Base-by-base conservation (phyloP, 1,140 invertebrate species). In the Drosophila novamexicana region DNA sequence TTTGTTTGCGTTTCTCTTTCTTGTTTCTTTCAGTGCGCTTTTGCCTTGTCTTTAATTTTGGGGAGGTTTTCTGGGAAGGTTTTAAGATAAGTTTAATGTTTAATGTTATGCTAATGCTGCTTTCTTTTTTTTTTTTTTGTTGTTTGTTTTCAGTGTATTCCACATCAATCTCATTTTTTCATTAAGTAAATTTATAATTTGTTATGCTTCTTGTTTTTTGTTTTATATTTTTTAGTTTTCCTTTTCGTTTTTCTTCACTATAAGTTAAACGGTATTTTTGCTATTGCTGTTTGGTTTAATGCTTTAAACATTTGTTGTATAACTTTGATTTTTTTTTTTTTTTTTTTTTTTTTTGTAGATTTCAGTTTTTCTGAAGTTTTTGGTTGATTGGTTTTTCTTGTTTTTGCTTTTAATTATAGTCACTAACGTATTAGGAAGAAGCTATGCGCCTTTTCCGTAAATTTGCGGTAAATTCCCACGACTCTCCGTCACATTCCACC, bases 401-500 rank as follows among this genome's bases (percentile, higher is more conserved):
- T 57, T 64, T 37, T 36, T 53, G 70, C 64, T 77, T 66, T 81
- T 75, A 77, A 85, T 84, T 75, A 74, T 89, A 89, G 83, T 83
- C 84, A 91, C 90, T 92, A 92, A 92, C 91, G 91, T 91, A 92
- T 67, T 65, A 91, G 82, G 79, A 91, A 90, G 79, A 92, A 91
- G 81, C 91, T 92, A 64, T 96, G 96, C 93, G 96, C 95, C 93
- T 96, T 96, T 93, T 96, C 96, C 93, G 96, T 94, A 93, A 97
- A 94, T 94, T 96, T 97, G 93, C 95, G 96, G 93, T 95, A 97
- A 93, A 96, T 95, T 94, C 96, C 95, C 91, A 96, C 94, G 93
- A 97, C 95, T 95, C 96, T 97, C 95, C 96, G 96, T 97, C 96
- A 97, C 95, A 97, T 97, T 92, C 96, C 96, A 94, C 83, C 79